Conservation (phyloP, 2,113 vertebrate species). For the Vulpes ferrilata region DNA sequence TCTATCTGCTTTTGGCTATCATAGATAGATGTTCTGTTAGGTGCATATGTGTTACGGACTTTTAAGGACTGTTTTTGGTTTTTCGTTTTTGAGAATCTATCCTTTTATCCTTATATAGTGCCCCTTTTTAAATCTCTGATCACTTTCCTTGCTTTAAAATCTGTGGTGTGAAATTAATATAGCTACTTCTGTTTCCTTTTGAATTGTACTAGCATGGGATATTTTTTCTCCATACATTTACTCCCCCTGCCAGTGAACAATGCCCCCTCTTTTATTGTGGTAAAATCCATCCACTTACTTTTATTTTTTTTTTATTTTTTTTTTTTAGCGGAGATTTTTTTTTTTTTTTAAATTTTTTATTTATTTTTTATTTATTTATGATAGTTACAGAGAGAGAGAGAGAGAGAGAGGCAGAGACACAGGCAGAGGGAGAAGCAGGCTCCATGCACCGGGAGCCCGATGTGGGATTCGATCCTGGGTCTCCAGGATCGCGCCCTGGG, state of each 20-base stretch:
- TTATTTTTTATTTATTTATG: too few species aligned
- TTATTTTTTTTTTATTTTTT: too few species aligned
- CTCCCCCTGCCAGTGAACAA: not conserved
- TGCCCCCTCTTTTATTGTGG: not conserved
- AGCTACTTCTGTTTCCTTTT: not conserved
- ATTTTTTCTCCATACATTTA: not conserved
- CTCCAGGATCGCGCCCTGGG: too few species aligned
- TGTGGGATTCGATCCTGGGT: too few species aligned
- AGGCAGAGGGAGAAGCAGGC: too few species aligned
- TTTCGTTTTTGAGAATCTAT: not conserved
- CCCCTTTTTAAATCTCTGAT: not conserved
- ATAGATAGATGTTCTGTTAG: not conserved
- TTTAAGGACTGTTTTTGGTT: not conserved
- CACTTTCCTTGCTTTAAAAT: not conserved
- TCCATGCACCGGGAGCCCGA: too few species aligned
- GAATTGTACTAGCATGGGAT: not conserved
- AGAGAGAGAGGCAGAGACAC: too few species aligned
- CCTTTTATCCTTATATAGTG: not conserved
- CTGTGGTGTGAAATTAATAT: not conserved
- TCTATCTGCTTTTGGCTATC: not conserved
- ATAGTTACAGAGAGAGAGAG: too few species aligned
- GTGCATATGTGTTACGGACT: not conserved
- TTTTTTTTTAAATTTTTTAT: too few species aligned
- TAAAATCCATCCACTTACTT: not conserved
- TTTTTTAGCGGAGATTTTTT: too few species aligned